phyloP scores from a whole-genome alignment of 2,797 vertebrate genomes.

The Acipenser transmontanus region DNA sequence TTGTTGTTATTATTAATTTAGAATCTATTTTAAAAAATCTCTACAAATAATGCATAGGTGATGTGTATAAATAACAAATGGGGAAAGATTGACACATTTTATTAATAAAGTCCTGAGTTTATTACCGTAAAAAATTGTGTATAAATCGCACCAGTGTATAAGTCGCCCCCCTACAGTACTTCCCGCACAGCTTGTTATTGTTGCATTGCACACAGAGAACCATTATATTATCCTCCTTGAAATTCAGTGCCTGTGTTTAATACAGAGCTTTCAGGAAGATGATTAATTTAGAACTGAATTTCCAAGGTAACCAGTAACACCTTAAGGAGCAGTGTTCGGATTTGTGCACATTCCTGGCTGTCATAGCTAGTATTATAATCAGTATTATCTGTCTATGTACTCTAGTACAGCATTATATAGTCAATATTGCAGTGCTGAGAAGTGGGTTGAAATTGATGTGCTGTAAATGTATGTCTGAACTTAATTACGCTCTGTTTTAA shows the following conservation, averaged over 20 bases:
- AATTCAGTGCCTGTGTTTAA: neutral
- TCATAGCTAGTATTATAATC: neutral
- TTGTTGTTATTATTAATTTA: no score
- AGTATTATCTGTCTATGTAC: slow-evolving; percentile 1
- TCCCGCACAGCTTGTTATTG: no score
- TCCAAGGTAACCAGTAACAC: slow-evolving; percentile 1
- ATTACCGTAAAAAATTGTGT: no score
- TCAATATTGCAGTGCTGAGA: slow-evolving; percentile 47
- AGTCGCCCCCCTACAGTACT: no score
- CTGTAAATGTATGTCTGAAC: slow-evolving; percentile 43
- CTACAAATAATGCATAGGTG: no score
- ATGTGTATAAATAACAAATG: no score
- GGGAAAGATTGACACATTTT: no score
- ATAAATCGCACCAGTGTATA: no score
- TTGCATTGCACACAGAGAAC: slow-evolving; percentile 2
- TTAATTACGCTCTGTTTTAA: slow-evolving; percentile 47
- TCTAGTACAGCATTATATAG: slow-evolving; percentile 27
- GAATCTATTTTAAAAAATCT: no score
- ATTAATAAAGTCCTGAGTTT: no score
- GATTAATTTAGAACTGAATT: neutral
- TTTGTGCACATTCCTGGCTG: neutral
- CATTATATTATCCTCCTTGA: neutral
- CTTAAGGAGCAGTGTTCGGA: neutral
- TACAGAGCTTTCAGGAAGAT: neutral
- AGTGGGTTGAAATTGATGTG: slow-evolving; percentile 40